Percentiles rank a stretch among this genome's conserved stretches.
Conservation (phyloP, 2,888 invertebrate species). For the Pimpla rufipes region DNA sequence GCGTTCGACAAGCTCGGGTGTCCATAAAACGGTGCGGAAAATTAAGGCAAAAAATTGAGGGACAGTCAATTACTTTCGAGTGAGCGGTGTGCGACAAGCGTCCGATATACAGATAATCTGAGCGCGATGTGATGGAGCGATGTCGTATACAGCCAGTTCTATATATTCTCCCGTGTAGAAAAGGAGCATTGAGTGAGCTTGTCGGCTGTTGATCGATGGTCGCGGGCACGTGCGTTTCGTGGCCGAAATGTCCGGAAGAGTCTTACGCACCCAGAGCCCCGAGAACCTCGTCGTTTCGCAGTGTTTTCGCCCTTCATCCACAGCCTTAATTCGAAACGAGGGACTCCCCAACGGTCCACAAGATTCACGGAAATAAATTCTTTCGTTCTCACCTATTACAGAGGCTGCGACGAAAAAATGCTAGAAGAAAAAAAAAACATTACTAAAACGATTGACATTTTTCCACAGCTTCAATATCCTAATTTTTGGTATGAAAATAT, state of each 20-base stretch:
- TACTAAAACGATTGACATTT: too few relatives aligned
- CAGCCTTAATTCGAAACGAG: conserved; percentile 30
- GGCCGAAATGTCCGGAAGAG: conserved; percentile 38
- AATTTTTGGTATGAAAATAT: too few relatives aligned
- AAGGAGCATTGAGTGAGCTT: conserved; percentile 53
- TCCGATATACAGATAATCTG: conserved; percentile 77
- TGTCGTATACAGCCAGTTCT: conserved; percentile 26
- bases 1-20: not conserved
- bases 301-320: conserved; percentile 15
- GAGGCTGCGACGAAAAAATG: not conserved
- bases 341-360: conserved; percentile 2
- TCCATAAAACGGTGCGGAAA: conserved; percentile 22
- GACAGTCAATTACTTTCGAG: conserved; percentile 67
- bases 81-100: conserved; percentile 64
- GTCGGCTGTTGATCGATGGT: conserved; percentile 79
- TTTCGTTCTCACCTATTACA: not conserved
- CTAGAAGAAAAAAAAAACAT: too few relatives aligned
- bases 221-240: conserved; percentile 73
- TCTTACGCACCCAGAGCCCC: conserved; percentile 33
- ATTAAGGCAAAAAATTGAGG: conserved; percentile 58
- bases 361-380: not conserved
- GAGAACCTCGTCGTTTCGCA: not conserved
- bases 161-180: not conserved
- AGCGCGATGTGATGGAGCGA: conserved; percentile 77
- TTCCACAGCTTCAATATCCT: too few relatives aligned